Evolutionary conservation across 2,888 invertebrate genomes (phyloP).

Genomic region (Synergus japonicus): DNA sequence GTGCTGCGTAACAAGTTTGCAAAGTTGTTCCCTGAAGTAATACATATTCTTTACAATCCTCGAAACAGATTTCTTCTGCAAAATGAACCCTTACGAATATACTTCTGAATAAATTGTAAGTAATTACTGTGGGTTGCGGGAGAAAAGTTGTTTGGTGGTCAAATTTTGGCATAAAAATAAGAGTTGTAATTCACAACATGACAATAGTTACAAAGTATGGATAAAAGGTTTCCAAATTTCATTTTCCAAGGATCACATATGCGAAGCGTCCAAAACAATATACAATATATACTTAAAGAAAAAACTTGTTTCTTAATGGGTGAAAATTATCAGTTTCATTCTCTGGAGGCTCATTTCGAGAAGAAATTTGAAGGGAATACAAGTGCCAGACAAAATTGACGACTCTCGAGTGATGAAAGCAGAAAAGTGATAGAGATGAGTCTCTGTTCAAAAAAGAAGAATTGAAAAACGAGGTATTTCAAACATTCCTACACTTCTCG

Average conservation of each 20-base stretch:
- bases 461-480: conserved; percentile 19
- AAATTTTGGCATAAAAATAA: not conserved
- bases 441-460: not conserved
- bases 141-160: not conserved
- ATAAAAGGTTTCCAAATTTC: not conserved
- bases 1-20: not conserved
- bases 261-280: not conserved
- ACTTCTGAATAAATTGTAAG: not conserved
- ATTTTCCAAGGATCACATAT: too few species aligned
- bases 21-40: not conserved
- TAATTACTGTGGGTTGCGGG: not conserved
- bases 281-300: too few species aligned
- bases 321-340: not conserved
- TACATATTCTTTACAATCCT: conserved; percentile 4
- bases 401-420: conserved; percentile 2
- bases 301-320: not conserved
- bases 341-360: not conserved
- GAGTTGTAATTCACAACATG: not conserved
- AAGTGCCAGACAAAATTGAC: not conserved
- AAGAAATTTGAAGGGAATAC: not conserved
- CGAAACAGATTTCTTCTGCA: not conserved
- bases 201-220: not conserved
- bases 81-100: not conserved
- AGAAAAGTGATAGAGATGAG: conserved; percentile 15
- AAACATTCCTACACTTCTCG: not conserved